Evolutionary conservation across 2,113 vertebrate genomes (phyloP).

Genomic region (Poeciliopsis retropinna): DNA sequence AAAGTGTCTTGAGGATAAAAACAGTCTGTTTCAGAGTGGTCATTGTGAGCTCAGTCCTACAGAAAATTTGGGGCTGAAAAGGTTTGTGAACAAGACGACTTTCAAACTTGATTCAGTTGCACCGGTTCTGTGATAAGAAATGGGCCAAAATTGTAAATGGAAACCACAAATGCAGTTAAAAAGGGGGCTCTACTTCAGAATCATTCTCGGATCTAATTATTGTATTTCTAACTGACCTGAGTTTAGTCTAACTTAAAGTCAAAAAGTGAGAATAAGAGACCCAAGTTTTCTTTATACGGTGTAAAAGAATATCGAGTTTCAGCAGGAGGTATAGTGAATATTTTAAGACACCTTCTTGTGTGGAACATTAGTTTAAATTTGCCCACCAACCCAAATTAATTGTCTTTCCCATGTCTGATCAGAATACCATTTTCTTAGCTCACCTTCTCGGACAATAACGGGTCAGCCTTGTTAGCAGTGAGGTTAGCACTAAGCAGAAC

Average conservation of each 20-base stretch:
- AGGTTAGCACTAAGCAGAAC: constrained; percentile 65
- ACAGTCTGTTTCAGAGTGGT: no score
- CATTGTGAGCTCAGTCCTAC: no score
- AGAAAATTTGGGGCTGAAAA: background rate
- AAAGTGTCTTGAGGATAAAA: no score
- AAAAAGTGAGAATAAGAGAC: background rate
- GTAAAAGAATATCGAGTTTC: background rate
- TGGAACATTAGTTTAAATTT: background rate
- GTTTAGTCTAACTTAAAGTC: background rate
- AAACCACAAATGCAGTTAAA: background rate
- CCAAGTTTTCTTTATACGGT: background rate
- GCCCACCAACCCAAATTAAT: background rate
- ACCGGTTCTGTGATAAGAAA: background rate
- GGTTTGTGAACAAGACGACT: background rate
- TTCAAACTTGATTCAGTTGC: no score
- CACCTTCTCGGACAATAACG: constrained; percentile 48
- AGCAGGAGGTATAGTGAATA: no score
- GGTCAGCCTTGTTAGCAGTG: constrained; percentile 48
- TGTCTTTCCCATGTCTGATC: background rate
- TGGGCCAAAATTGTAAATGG: background rate
- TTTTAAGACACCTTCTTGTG: background rate
- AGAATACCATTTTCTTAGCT: constrained; percentile 50
- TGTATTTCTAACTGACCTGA: background rate
- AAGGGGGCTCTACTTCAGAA: background rate
- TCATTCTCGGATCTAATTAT: background rate